Base-by-base conservation (phyloP, 2,797 vertebrate species). In the Anguilla obscura region DNA sequence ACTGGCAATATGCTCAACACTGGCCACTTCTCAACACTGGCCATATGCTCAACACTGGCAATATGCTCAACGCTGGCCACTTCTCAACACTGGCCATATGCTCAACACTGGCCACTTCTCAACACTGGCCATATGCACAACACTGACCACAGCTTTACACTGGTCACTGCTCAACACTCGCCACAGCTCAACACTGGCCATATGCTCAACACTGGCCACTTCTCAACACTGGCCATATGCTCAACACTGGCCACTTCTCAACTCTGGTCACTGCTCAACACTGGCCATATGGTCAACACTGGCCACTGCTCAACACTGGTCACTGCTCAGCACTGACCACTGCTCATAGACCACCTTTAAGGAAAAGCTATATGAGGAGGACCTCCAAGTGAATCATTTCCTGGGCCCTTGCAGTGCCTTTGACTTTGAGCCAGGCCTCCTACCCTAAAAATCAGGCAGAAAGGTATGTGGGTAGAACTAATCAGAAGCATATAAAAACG, bases 381-480 rank as follows among this genome's bases (percentile, higher is more conserved):
- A 36, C 12, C n/a, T 84, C 50, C 30, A 30, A 16, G 74, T 56
- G 52, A 84, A 18, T 48, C 40, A 40, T 80, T 80, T 80, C 16
- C 16, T 80, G 76, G 16, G 45, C 18, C 16, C 45, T 24, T n/a
- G 33, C 74, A 18, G 36, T 14, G 36, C 24, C 24, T 18, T 40
- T 84, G 21, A 14, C 82, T 54, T 12, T 33, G 40, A 54, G 24
- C 82, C 82, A 54, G 21, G 45, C 82, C n/a, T 45, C 74, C 33
- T 86, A 36, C 50, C 86, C 88, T 82, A 87, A 85, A 88, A 88
- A 87, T 76, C 36, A 85, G 71, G 24, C 85, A 87, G 71, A 89
- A 74, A 85, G 58, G 18, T 40, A 85, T 63, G 54, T 52, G 54
- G 27, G 27, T 71, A 50, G 16, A 45, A 69, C 40, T 21, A 48